Base-by-base conservation (phyloP, 2,113 vertebrate species). In the Phalacrocorax brasilianus region DNA sequence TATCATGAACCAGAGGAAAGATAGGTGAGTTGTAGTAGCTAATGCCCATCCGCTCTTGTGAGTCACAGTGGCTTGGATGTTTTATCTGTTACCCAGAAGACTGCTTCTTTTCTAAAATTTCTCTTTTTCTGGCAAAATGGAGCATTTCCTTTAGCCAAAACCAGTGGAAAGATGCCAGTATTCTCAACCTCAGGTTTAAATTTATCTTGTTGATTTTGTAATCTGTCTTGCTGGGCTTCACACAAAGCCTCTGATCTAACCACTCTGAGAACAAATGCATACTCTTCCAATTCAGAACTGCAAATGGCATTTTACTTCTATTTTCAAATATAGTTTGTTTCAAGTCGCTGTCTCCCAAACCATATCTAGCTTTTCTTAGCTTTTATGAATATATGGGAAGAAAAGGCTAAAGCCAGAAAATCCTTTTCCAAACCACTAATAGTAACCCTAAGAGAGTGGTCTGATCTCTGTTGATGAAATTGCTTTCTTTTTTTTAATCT, bases 141-240 rank as follows among this genome's bases (percentile, higher is more conserved):
- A 89, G 79, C 66, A 92, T 63, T 91, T 95, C 38, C 73, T 86
- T 61, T 79, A 88, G 86, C 96, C 88, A 96, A 95, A 95, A 91
- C 86, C 49, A 82, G 28, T 91, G 80, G 76, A 81, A 91, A 81
- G 63, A 30, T 16, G 8, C 88, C 89, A 93, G 66, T 72, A 79
- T 93, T 95, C 70, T 95, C 80, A 91, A 87, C 83, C 91, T 91
- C 95, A 92, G 17, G 65, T 96, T 95, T 97, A 96, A 96, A 96
- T 97, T 96, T 96, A 23, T 93, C 95, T 73, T 93, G 80, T 58
- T 93, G 94, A 87, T 97, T 95, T 79, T 95, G 80, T 85, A 85
- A 95, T 70, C 47, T 84, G 12, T 96, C 77, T 93, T 93, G 74
- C 74, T 95, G 84, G 74, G 58, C 71, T 96, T 93, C 66, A 75